A percentile compares a stretch with the other conserved stretches of the same genome.
These are phyloP conservation scores for Nebria salina DNA, from an alignment of 2,888 invertebrate genomes.

Conservation along the genomic window DNA sequence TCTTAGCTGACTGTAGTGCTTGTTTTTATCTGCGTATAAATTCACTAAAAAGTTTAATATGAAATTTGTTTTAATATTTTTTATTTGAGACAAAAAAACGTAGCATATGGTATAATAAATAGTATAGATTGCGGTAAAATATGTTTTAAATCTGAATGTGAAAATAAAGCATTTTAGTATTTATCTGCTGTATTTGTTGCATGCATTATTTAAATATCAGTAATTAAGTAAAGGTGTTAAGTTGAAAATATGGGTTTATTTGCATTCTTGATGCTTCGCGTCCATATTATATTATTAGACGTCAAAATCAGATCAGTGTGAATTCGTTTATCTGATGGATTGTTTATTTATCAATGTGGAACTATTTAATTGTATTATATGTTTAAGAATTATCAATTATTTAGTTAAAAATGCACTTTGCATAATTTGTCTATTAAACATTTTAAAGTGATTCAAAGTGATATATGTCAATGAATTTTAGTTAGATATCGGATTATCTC, in stretches of 20 bases:
- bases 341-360: not conserved
- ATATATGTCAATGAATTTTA: too few relatives aligned
- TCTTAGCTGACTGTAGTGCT: too few relatives aligned
- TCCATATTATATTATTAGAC: not conserved
- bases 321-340: not conserved
- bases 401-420: not conserved
- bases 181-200: not conserved
- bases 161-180: too few relatives aligned
- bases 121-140: too few relatives aligned
- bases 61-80: too few relatives aligned
- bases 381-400: not conserved
- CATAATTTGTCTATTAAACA: not conserved
- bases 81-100: too few relatives aligned
- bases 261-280: not conserved
- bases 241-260: not conserved
- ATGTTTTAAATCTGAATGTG: too few relatives aligned
- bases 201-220: not conserved
- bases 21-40: too few relatives aligned
- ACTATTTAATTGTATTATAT: not conserved
- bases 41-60: too few relatives aligned
- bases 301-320: not conserved
- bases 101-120: too few relatives aligned
- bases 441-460: not conserved
- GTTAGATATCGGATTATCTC: too few relatives aligned
- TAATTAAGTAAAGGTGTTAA: not conserved